Evolutionary conservation across 2,113 vertebrate species (phyloP).

Genomic region (Irena cyanogastra): DNA sequence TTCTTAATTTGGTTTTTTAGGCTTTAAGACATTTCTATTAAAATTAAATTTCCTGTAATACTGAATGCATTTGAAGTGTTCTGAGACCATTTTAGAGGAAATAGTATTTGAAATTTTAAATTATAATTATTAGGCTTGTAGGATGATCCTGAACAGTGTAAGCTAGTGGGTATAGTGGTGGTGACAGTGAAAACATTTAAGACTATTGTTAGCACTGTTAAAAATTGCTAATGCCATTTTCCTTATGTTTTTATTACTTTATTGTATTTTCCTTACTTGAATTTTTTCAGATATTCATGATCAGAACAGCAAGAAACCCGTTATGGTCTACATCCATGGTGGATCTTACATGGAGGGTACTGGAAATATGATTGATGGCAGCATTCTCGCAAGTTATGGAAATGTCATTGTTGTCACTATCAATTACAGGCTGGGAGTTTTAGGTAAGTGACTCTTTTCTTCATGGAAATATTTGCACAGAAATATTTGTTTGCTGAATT

Average conservation of each 20-base stretch:
- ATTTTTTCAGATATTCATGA: slow-evolving; percentile 85
- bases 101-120: not conserved
- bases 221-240: not conserved
- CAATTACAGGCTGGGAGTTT: slow-evolving; percentile 90
- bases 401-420: slow-evolving; percentile 93
- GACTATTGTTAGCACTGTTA: not conserved
- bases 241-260: slow-evolving; percentile 44
- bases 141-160: not conserved
- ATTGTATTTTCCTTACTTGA: slow-evolving; percentile 57
- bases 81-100: not conserved
- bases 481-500: not conserved
- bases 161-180: not conserved
- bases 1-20: not conserved
- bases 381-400: slow-evolving; percentile 90
- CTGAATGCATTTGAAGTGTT: not conserved
- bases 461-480: not conserved
- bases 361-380: slow-evolving; percentile 94
- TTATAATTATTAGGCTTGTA: not conserved
- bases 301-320: slow-evolving; percentile 86
- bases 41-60: not conserved
- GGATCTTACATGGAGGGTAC: slow-evolving; percentile 95
- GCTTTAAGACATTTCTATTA: not conserved
- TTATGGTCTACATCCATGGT: slow-evolving; percentile 95
- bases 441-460: slow-evolving; percentile 77
- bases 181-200: not conserved